Percentiles rank a stretch among this genome's conserved stretches.
Evolutionary conservation across 2,113 vertebrate species (phyloP).

Genomic region (Panurus biarmicus): DNA sequence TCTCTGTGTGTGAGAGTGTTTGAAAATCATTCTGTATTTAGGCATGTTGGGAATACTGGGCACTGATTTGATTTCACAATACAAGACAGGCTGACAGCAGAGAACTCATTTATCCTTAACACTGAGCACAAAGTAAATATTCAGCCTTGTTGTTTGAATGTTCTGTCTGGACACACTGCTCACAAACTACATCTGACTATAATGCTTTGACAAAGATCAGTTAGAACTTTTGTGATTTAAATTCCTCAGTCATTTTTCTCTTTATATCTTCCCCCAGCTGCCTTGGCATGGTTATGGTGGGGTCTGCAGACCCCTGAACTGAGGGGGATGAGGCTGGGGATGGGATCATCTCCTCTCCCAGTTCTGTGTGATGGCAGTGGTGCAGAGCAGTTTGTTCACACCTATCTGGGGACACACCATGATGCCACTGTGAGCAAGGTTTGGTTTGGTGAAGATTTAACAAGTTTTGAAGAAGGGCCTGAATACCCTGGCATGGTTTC

Average conservation of each 20-base stretch:
- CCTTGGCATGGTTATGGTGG: rapidly evolving
- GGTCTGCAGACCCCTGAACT: not conserved
- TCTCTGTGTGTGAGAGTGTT: not conserved
- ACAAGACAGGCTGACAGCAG: not conserved
- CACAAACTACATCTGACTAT: not conserved
- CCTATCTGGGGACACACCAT: rapidly evolving
- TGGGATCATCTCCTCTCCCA: not conserved
- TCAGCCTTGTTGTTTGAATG: constrained; percentile 45
- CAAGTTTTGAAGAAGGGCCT: not conserved
- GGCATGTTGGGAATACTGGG: not conserved
- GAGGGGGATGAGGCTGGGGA: not conserved
- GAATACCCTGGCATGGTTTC: rapidly evolving
- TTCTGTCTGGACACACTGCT: constrained; percentile 24
- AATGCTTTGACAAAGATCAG: not conserved
- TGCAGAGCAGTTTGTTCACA: not conserved
- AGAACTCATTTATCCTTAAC: constrained; percentile 42
- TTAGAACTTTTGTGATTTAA: not conserved
- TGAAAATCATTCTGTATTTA: constrained; percentile 1
- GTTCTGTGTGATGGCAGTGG: too few relatives aligned
- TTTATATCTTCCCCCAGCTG: not conserved
- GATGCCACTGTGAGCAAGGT: rapidly evolving
- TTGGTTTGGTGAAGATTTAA: not conserved
- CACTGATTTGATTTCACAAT: constrained; percentile 3
- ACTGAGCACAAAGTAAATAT: constrained; percentile 38
- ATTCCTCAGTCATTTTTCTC: constrained; percentile 4